Evolutionary conservation across 2,113 vertebrate species (phyloP).

Genomic region (Coregonus clupeaformis): DNA sequence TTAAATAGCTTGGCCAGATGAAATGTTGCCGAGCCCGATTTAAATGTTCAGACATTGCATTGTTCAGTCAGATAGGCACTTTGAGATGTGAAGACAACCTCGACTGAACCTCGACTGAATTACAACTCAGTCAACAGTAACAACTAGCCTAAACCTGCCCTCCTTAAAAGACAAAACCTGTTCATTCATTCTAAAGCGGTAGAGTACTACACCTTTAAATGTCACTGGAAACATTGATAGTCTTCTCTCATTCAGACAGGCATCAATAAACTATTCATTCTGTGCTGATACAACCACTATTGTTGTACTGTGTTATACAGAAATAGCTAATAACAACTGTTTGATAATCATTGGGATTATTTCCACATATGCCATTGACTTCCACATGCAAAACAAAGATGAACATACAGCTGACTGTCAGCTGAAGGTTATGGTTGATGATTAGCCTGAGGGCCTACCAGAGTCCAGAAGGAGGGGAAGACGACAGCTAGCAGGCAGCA

Average conservation of each 20-base stretch:
- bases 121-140: conserved; percentile 25
- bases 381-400: too few species aligned
- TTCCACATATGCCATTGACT: too few species aligned
- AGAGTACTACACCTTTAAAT: conserved; percentile 50
- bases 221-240: conserved; percentile 41
- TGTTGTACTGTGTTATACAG: too few species aligned
- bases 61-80: conserved; percentile 15
- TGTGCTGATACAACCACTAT: too few species aligned
- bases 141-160: conserved; percentile 23
- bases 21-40: conserved; percentile 55
- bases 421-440: not conserved
- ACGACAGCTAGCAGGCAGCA: not conserved
- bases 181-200: conserved; percentile 24
- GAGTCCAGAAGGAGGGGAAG: conserved; percentile 3
- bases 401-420: too few species aligned
- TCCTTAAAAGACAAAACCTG: conserved; percentile 26
- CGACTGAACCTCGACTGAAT: conserved; percentile 45
- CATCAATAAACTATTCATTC: conserved; percentile 28
- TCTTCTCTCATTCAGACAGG: conserved; percentile 25
- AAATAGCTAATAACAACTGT: too few species aligned
- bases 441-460: conserved; percentile 26
- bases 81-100: conserved; percentile 44
- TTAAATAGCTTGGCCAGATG: conserved; percentile 51
- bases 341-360: too few species aligned
- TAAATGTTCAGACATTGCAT: conserved; percentile 34